A percentile compares a stretch with the other conserved stretches of the same genome.
Conservation (phyloP, 2,888 invertebrate genomes). For the Aphodius granarius region DNA sequence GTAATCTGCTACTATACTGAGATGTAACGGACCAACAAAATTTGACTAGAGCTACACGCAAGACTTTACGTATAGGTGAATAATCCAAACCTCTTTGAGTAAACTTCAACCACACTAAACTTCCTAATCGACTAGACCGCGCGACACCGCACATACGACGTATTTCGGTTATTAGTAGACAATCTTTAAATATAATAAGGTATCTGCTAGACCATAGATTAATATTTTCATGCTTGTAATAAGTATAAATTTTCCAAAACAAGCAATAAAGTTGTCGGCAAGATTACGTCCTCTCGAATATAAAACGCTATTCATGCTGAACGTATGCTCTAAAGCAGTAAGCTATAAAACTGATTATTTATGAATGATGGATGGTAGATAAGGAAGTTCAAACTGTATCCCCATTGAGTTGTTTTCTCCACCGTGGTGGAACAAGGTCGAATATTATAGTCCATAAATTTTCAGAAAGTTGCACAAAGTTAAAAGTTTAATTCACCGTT, state of each 20-base stretch:
- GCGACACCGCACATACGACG: no score
- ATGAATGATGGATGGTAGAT: not conserved
- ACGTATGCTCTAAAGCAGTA: not conserved
- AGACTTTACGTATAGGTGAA: no score
- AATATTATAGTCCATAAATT: slow-evolving; percentile 7
- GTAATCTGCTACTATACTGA: no score
- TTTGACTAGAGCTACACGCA: no score
- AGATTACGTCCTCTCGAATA: not conserved
- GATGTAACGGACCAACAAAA: no score
- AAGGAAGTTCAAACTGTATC: not conserved
- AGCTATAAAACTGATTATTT: not conserved
- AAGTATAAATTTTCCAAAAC: not conserved
- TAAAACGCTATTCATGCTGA: not conserved
- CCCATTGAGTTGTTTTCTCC: not conserved
- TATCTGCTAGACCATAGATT: no score
- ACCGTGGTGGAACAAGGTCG: not conserved
- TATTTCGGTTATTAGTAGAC: no score
- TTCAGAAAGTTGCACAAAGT: slow-evolving; percentile 4
- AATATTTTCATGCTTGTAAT: no score
- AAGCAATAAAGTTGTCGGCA: not conserved
- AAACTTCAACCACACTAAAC: no score
- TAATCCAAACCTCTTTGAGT: no score
- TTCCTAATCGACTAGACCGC: no score
- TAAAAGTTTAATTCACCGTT: slow-evolving; percentile 10
- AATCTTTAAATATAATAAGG: no score